phyloP scores from a whole-genome alignment of 2,113 vertebrate species.

The Sialia sialis region DNA sequence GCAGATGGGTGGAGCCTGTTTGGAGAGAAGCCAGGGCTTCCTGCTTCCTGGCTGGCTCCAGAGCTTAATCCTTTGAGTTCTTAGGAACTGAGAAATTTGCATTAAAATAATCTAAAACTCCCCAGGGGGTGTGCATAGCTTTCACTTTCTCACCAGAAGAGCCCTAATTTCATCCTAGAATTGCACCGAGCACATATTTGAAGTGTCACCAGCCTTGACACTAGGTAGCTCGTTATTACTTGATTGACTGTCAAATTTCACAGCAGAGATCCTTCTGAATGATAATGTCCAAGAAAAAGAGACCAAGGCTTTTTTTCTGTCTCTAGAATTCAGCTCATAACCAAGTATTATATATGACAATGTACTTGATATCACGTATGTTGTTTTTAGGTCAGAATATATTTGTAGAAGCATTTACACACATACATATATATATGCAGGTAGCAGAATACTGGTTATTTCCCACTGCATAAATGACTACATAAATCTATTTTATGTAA shows the following conservation, averaged over 20 bases:
- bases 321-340: not conserved
- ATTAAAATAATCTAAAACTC: not conserved
- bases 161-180: not conserved
- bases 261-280: not conserved
- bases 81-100: not conserved
- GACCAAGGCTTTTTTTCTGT: not conserved
- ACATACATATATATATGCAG: not conserved
- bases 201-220: not conserved
- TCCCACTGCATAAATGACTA: not conserved
- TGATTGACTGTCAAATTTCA: conserved; percentile 27
- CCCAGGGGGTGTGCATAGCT: not conserved
- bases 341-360: not conserved
- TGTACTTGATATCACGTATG: not conserved
- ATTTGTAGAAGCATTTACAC: not conserved
- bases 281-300: not conserved
- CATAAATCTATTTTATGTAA: not conserved
- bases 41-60: not conserved
- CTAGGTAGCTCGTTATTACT: not conserved
- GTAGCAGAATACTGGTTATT: not conserved
- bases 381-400: not conserved
- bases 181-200: not conserved
- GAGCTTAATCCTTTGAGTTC: not conserved
- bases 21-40: not conserved
- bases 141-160: not conserved
- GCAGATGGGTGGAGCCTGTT: not conserved